These are phyloP conservation scores for Ia io DNA, from an alignment of 2,113 vertebrate species.

Conservation along the genomic window DNA sequence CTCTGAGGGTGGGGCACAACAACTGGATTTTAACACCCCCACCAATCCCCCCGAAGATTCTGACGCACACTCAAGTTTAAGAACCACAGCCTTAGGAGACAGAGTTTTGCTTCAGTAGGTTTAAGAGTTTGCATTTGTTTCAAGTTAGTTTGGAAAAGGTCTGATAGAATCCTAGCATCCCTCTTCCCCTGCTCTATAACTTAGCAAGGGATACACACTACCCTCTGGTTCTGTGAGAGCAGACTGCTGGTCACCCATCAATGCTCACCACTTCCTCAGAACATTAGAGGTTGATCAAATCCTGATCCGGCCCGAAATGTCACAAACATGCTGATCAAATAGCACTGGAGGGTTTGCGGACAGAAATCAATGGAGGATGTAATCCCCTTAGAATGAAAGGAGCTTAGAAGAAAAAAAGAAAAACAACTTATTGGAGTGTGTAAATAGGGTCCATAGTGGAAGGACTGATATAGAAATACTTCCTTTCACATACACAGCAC, in stretches of 20 bases:
- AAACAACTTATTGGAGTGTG: neutral
- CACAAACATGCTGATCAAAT: neutral
- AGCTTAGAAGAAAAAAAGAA: neutral
- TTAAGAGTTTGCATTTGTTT: neutral
- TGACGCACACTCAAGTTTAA: neutral
- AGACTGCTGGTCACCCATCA: neutral
- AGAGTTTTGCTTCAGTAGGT: neutral
- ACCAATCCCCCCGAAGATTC: neutral
- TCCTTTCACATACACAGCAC: neutral
- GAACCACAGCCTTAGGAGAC: neutral
- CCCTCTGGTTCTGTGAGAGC: neutral
- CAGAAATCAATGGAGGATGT: neutral
- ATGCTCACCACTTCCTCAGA: neutral
- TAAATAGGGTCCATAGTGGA: neutral
- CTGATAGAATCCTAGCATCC: neutral
- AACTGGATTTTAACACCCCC: neutral
- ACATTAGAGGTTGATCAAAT: neutral
- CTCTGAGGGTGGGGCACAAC: neutral
- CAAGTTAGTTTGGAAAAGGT: neutral
- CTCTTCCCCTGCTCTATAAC: neutral
- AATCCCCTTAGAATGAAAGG: constrained; percentile 12
- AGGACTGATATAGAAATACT: neutral
- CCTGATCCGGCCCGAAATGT: neutral
- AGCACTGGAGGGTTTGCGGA: neutral
- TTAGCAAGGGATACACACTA: neutral